Conservation (phyloP, 2,113 vertebrate genomes). For the Procavia capensis region DNA sequence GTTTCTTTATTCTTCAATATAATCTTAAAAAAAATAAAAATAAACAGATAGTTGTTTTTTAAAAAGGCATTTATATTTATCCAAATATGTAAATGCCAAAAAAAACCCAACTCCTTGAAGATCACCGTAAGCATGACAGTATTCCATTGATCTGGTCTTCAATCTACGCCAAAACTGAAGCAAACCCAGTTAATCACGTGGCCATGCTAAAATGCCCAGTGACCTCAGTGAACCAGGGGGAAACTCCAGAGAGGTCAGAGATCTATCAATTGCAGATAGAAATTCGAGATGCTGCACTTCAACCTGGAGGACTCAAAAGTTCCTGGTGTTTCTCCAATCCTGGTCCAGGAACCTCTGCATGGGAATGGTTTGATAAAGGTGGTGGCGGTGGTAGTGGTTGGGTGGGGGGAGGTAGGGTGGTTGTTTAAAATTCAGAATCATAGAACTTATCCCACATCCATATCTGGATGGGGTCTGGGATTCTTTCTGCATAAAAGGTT, state of each 20-base stretch:
- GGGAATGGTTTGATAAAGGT: neutral
- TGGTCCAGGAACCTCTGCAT: neutral
- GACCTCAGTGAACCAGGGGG: neutral
- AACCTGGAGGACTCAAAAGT: neutral
- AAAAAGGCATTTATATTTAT: no score
- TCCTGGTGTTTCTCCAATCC: neutral
- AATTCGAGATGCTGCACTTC: neutral
- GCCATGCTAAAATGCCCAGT: neutral
- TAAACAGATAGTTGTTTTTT: no score
- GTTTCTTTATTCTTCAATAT: neutral
- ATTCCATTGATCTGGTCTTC: neutral
- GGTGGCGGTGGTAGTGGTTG: neutral
- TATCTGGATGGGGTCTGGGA: neutral
- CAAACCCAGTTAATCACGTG: neutral
- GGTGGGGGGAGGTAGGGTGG: accelerated
- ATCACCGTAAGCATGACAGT: neutral
- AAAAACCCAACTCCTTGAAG: neutral
- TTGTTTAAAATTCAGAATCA: neutral
- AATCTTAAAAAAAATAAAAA: neutral
- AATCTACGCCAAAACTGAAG: neutral
- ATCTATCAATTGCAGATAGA: neutral
- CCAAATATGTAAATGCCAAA: neutral
- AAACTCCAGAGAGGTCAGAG: neutral
- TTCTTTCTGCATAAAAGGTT: neutral
- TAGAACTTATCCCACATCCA: neutral